Percentiles rank a stretch among this genome's conserved stretches.
Conservation (phyloP, 37 sponge, comb jelly and placozoan genomes). For the Eunapius fragilis region DNA sequence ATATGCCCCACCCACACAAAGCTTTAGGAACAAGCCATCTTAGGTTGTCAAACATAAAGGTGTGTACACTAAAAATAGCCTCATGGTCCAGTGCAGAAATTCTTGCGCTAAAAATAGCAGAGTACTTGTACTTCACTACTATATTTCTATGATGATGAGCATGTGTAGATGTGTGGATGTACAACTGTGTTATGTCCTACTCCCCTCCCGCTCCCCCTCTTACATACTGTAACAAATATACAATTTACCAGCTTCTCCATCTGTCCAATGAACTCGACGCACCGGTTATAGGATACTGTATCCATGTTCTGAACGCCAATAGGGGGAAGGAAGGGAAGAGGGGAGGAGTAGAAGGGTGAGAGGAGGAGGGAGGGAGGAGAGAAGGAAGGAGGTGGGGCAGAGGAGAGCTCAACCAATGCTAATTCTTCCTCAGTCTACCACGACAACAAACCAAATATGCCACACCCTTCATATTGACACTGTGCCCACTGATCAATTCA, state of each 20-base stretch:
- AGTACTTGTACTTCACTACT: not conserved
- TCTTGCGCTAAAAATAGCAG: no score
- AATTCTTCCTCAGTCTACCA: not conserved
- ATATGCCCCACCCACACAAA: no score
- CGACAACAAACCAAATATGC: not conserved
- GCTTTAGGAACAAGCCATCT: no score
- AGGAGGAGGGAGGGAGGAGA: no score
- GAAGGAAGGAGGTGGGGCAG: no score
- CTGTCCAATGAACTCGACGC: constrained; percentile 25
- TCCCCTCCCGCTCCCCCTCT: no score
- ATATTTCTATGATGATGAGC: not conserved
- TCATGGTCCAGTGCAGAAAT: no score
- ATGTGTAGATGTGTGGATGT: no score
- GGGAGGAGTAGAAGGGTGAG: not conserved
- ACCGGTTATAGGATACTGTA: constrained; percentile 24
- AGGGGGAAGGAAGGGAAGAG: not conserved
- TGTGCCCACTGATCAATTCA: no score
- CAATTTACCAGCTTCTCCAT: constrained; percentile 47
- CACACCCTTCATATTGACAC: not conserved
- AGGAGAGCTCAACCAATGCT: not conserved
- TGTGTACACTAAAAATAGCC: not conserved
- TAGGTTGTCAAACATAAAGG: not conserved
- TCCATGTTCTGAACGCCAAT: constrained; percentile 14
- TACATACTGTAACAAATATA: constrained; percentile 1
- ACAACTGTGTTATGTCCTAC: no score